These are phyloP conservation scores for Scalopus aquaticus DNA, from an alignment of 2,113 vertebrate species.

Conservation along the genomic window DNA sequence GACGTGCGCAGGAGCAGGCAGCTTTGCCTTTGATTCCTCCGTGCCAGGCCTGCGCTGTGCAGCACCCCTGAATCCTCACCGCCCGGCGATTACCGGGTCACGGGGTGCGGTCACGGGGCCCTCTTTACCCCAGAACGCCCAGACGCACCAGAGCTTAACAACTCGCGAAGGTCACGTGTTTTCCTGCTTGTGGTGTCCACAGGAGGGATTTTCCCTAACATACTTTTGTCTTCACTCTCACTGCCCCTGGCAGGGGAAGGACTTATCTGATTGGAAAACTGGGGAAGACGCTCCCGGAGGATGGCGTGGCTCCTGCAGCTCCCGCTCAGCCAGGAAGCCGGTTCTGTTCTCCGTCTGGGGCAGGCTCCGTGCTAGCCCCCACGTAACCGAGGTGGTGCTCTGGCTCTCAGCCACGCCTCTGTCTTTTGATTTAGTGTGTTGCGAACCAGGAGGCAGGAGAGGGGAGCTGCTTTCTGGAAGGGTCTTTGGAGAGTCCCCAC, in stretches of 20 bases:
- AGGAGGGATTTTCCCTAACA: background rate
- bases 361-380: background rate
- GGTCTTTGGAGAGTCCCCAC: background rate
- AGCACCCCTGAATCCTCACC: rapidly evolving
- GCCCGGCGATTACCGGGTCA: too few species aligned
- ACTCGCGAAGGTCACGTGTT: background rate
- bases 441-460: background rate
- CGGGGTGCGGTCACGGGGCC: background rate
- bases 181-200: background rate
- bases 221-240: background rate
- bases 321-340: background rate
- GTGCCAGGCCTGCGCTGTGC: background rate
- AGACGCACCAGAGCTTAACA: background rate
- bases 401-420: constrained; percentile 47
- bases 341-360: background rate
- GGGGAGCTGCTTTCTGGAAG: background rate
- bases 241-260: background rate
- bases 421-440: background rate
- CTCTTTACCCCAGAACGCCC: background rate
- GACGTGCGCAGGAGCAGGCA: background rate
- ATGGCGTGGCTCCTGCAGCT: background rate
- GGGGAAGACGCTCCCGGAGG: background rate
- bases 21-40: background rate
- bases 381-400: background rate
- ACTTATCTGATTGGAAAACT: background rate